Conservation (phyloP, 2,888 invertebrate species). For the Nomada lathburiana region DNA sequence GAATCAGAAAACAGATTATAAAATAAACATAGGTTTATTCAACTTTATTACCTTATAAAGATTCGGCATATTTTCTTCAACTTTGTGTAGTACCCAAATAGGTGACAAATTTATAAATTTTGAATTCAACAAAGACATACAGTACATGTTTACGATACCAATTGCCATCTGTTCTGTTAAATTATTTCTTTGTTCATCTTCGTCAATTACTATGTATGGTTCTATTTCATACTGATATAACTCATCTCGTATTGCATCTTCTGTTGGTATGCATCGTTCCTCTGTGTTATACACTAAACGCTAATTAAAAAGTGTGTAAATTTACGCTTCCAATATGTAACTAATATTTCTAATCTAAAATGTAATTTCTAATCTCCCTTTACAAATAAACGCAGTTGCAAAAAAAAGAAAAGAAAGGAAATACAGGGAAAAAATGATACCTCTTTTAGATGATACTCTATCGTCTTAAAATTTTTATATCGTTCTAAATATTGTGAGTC, state of each 20-base stretch:
- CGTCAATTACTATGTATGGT: conserved; percentile 83
- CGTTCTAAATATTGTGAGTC: conserved; percentile 79
- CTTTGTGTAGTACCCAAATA: conserved; percentile 72
- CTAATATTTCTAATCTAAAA: background rate
- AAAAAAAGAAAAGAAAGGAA: background rate
- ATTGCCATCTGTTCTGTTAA: conserved; percentile 88
- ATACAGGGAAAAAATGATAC: conserved; percentile 19
- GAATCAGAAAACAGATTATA: background rate
- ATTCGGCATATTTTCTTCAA: background rate
- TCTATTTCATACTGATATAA: conserved; percentile 86
- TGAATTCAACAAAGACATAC: conserved; percentile 88
- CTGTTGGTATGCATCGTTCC: conserved; percentile 85
- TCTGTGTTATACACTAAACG: conserved; percentile 87
- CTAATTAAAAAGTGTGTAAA: conserved; percentile 76
- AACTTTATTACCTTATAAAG: conserved; percentile 41
- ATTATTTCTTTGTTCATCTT: conserved; percentile 68
- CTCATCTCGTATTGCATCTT: conserved; percentile 85
- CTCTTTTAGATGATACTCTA: conserved; percentile 35
- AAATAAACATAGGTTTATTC: conserved; percentile 1
- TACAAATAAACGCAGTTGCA: conserved; percentile 8
- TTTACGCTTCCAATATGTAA: background rate
- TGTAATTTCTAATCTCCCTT: background rate
- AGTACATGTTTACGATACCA: conserved; percentile 92
- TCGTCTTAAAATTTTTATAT: conserved; percentile 77
- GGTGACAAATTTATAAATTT: conserved; percentile 74